Percentiles rank a stretch among this genome's conserved stretches.
phyloP scores from a whole-genome alignment of 2,113 vertebrate genomes.

The Taurulus bubalis region DNA sequence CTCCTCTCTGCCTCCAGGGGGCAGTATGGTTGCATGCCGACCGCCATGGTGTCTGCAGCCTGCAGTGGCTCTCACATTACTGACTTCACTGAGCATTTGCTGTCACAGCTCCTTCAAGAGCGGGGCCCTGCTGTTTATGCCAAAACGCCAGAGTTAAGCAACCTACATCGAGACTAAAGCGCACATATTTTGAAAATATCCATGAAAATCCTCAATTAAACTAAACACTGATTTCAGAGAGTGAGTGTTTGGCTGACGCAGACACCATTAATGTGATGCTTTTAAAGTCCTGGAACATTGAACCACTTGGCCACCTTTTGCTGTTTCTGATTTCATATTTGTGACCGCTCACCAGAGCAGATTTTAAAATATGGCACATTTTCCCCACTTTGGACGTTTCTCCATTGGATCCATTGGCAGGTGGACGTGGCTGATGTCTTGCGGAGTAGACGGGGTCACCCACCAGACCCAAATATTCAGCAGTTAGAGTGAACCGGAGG shows the following conservation, averaged over 20 bases:
- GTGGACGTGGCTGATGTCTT: slow-evolving; percentile 12
- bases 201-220: slow-evolving; percentile 44
- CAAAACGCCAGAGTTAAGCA: slow-evolving; percentile 54
- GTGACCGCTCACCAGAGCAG: slow-evolving; percentile 2
- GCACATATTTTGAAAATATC: slow-evolving; percentile 46
- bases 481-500: background rate
- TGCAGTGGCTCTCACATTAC: slow-evolving; percentile 41
- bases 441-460: background rate
- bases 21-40: slow-evolving; percentile 66
- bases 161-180: slow-evolving; percentile 48
- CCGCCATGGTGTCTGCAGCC: background rate
- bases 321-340: slow-evolving; percentile 36
- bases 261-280: slow-evolving; percentile 32
- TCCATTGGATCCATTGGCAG: slow-evolving; percentile 8
- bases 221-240: slow-evolving; percentile 46
- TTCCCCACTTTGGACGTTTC: background rate
- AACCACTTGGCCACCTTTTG: background rate
- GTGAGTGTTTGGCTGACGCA: slow-evolving; percentile 27
- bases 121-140: slow-evolving; percentile 52
- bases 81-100: slow-evolving; percentile 13
- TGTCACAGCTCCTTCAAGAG: slow-evolving; percentile 40
- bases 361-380: background rate
- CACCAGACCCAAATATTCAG: background rate
- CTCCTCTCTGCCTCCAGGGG: slow-evolving; percentile 66
- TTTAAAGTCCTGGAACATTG: slow-evolving; percentile 25